Conservation (phyloP, 2,797 vertebrate species). For the Lepilemur septentrionalis region DNA sequence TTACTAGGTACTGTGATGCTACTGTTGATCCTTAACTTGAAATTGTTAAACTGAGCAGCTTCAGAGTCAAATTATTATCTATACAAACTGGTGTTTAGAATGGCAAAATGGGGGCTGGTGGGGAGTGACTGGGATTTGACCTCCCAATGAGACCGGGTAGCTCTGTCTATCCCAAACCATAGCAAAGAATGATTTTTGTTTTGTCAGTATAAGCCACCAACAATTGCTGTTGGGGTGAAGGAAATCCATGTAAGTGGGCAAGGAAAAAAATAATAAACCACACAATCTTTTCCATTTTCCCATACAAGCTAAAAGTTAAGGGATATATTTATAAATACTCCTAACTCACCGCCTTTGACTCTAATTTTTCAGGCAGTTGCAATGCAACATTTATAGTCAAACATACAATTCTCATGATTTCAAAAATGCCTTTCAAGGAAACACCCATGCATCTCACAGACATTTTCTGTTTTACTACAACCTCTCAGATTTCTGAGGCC, state of each 20-base stretch:
- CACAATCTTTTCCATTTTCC: background rate
- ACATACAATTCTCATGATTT: background rate
- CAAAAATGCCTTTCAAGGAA: background rate
- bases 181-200: background rate
- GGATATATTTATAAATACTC: background rate
- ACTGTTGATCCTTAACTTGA: background rate
- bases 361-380: background rate
- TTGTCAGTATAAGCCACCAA: background rate
- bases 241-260: background rate
- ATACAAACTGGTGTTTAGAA: background rate
- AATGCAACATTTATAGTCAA: background rate
- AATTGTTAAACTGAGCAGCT: background rate
- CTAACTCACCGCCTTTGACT: background rate
- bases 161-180: background rate
- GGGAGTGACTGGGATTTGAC: background rate
- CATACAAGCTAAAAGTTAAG: background rate
- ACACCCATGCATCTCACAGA: background rate
- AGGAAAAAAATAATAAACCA: background rate
- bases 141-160: background rate
- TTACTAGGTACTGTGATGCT: background rate
- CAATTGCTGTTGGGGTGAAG: background rate
- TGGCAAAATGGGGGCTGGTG: background rate
- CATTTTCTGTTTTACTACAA: background rate
- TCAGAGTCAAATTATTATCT: background rate
- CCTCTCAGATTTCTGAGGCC: background rate